Percentiles rank a stretch among this genome's conserved stretches.
phyloP scores from a whole-genome alignment of 2,113 vertebrate genomes.

The Tupaia tana region DNA sequence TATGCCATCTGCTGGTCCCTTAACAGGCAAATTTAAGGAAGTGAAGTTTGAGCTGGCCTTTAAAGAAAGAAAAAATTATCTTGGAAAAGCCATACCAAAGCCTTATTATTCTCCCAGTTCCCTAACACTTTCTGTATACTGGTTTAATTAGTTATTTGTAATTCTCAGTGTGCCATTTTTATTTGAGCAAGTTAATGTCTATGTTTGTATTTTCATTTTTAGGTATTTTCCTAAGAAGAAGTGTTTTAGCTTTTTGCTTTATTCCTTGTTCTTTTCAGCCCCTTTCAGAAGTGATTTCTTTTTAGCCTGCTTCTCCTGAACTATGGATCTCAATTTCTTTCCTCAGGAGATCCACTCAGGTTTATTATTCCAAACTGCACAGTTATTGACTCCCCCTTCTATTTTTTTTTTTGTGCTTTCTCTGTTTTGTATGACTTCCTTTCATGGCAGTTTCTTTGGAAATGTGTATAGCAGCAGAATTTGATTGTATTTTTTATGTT shows the following conservation, averaged over 20 bases:
- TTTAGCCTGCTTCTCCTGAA: neutral
- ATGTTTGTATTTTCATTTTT: neutral
- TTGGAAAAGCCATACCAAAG: neutral
- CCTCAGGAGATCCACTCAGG: neutral
- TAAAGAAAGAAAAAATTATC: neutral
- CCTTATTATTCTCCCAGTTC: neutral
- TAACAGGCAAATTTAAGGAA: neutral
- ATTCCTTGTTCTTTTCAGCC: neutral
- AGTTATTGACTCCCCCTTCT: neutral
- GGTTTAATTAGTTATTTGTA: slow-evolving; percentile 3
- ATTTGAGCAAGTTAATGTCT: neutral
- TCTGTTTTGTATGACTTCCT: slow-evolving; percentile 32
- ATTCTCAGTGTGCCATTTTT: neutral
- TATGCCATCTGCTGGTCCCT: too few relatives aligned
- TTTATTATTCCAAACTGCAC: neutral
- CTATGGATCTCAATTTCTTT: neutral
- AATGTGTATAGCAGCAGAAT: slow-evolving; percentile 40
- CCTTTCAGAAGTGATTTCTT: slow-evolving; percentile 41
- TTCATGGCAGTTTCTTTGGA: neutral
- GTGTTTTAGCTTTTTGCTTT: neutral
- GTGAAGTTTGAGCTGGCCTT: neutral
- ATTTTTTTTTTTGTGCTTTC: slow-evolving; percentile 50
- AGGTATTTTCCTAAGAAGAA: too few relatives aligned
- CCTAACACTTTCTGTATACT: neutral
- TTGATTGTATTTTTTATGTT: slow-evolving; percentile 25